Percentiles rank a stretch among this genome's conserved stretches.
phyloP scores from a whole-genome alignment of 2,113 vertebrate species.

The Neodontobutis hainanensis region DNA sequence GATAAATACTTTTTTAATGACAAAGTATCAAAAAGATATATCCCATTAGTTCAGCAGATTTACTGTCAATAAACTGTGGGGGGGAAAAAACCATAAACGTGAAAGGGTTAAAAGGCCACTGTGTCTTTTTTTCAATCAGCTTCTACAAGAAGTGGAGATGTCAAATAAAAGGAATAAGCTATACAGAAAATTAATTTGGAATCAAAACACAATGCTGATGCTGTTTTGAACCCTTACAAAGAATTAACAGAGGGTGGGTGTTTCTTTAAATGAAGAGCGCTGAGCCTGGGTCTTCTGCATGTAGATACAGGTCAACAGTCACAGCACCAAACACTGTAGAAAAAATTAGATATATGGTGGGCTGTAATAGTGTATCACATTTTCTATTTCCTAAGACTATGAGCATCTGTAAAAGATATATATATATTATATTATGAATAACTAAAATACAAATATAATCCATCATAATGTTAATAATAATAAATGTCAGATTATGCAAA shows the following conservation, averaged over 20 bases:
- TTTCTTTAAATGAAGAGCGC: neutral
- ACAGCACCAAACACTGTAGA: constrained; percentile 47
- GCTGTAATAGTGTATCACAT: neutral
- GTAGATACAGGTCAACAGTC: constrained; percentile 16
- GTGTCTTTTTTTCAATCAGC: too few relatives aligned
- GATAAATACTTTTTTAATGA: too few relatives aligned
- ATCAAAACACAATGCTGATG: constrained; percentile 14
- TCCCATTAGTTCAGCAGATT: too few relatives aligned
- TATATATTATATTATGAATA: too few relatives aligned
- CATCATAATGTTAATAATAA: too few relatives aligned
- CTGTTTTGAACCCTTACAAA: neutral
- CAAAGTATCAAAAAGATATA: too few relatives aligned
- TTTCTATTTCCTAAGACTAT: neutral
- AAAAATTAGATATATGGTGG: constrained; percentile 20
- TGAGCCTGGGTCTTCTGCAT: constrained; percentile 16
- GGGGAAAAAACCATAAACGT: too few relatives aligned
- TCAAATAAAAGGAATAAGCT: neutral
- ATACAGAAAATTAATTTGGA: constrained; percentile 12
- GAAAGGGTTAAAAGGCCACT: too few relatives aligned
- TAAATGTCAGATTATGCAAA: constrained; percentile 38
- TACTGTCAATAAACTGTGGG: too few relatives aligned
- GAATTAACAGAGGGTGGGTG: neutral
- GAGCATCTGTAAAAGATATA: neutral
- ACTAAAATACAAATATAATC: too few relatives aligned
- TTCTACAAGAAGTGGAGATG: too few relatives aligned